Evolutionary conservation across 2,797 vertebrate genomes (phyloP), one percentile per base, ranked within the genome.

Genomic region (Orestias chungarensis): DNA sequence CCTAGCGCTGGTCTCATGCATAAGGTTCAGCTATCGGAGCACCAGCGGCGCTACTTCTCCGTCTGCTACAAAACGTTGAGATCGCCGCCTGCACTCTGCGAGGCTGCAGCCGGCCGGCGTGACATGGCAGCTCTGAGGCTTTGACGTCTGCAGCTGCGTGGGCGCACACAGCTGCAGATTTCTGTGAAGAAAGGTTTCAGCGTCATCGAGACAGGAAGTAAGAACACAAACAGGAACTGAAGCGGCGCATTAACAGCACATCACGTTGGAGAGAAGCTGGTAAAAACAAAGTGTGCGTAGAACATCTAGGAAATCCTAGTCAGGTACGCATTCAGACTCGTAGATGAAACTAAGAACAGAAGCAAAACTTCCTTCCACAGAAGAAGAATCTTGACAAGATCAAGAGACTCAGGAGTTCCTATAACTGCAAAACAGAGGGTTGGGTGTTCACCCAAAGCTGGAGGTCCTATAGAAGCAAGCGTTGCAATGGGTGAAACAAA

Each of bases 1-100:
- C 29, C 27, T 47, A 0, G 15, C 50, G 44, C 43, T 64, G 4
- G 59, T 43, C 59, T 64, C 18, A 35, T 47, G 73, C 2, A 27
- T n/a, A 57, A 54, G 61, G 75, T 42, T 57, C 75, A 40, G 76
- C 66, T 75, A 68, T 54, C 3, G 23, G 14, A 20, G 17, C 50
- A 77, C 52, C 55, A 77, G 66, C 61, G 0, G 47, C 57, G 64
- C 54, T 31, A 77, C 86, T 85, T 86, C 83, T 83, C 64, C 64
- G 73, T 78, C 79, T 69, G 71, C 68, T 42, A 11, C 31, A 57
- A 1, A 35, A 18, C 9, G 15, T 64, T 66, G 67, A 4, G 25
- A 33, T 20, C 14, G 29, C 14, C 52, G 42, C 42, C n/a, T n/a
- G n/a, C n/a, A n/a, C n/a, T n/a, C n/a, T n/a, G 11, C 15, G 25